A percentile compares a stretch with the other conserved stretches of the same genome.
These are phyloP conservation scores for Pantherophis vulpinus DNA, from an alignment of 2,797 vertebrate species.

Conservation along the genomic window DNA sequence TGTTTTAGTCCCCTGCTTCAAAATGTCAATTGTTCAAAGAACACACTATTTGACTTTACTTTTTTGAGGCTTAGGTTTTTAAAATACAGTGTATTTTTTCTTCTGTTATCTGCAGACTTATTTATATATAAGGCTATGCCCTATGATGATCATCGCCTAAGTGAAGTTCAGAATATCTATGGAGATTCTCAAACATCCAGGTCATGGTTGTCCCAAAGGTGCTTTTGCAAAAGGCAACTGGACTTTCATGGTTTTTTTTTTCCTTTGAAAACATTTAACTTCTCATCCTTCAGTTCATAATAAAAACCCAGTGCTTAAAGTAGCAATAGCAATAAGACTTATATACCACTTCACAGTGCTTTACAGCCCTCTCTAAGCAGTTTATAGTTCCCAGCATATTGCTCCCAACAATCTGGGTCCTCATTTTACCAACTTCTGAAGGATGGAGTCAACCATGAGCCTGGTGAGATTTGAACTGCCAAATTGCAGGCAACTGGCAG, in stretches of 20 bases:
- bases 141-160: background rate
- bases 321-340: too few species aligned
- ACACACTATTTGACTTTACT: background rate
- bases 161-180: background rate
- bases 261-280: background rate
- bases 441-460: too few species aligned
- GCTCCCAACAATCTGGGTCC: too few species aligned
- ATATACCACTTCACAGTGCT: too few species aligned
- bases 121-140: background rate
- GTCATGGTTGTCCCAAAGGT: background rate
- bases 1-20: background rate
- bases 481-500: too few species aligned
- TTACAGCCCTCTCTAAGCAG: too few species aligned
- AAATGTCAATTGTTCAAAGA: background rate
- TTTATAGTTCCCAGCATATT: too few species aligned
- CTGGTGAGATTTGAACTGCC: too few species aligned
- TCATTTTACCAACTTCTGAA: too few species aligned
- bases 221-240: background rate
- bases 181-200: background rate
- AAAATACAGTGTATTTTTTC: background rate
- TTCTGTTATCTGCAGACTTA: background rate
- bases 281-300: background rate
- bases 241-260: background rate
- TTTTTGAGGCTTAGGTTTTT: background rate
- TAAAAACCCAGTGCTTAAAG: background rate